Evolutionary conservation across 2,797 vertebrate genomes (phyloP).

Genomic region (Nannoperca obscura): DNA sequence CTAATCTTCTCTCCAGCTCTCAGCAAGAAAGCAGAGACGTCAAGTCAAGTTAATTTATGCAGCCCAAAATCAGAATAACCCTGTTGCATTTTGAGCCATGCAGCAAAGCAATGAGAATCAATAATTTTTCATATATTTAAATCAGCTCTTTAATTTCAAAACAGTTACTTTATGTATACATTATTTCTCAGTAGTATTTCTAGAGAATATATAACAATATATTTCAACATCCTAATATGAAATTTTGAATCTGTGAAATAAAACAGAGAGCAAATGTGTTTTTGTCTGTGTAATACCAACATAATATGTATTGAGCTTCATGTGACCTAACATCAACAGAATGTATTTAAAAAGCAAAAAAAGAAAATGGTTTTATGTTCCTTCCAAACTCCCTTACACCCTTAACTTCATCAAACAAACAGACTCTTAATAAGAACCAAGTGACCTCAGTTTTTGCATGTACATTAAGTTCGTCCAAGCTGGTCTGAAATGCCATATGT

Average conservation of each 20-base stretch:
- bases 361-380: background rate
- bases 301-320: background rate
- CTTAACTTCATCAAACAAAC: conserved; percentile 7
- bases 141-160: background rate
- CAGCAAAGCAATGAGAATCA: background rate
- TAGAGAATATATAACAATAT: too few relatives aligned
- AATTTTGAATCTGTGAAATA: background rate
- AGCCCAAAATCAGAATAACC: background rate
- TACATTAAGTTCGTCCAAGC: conserved; percentile 65
- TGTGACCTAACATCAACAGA: background rate
- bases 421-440: conserved; percentile 1
- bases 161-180: background rate
- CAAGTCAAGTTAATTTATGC: background rate
- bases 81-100: background rate
- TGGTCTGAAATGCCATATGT: conserved; percentile 53
- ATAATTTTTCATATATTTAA: background rate
- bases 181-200: background rate
- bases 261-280: background rate
- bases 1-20: background rate
- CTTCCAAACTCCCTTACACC: background rate
- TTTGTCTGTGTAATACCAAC: background rate
- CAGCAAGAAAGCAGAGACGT: background rate
- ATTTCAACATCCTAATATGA: background rate
- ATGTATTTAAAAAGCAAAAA: background rate
- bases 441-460: conserved; percentile 34